phyloP scores from a whole-genome alignment of 1,140 invertebrate species.

The Euura saliciscinereae region DNA sequence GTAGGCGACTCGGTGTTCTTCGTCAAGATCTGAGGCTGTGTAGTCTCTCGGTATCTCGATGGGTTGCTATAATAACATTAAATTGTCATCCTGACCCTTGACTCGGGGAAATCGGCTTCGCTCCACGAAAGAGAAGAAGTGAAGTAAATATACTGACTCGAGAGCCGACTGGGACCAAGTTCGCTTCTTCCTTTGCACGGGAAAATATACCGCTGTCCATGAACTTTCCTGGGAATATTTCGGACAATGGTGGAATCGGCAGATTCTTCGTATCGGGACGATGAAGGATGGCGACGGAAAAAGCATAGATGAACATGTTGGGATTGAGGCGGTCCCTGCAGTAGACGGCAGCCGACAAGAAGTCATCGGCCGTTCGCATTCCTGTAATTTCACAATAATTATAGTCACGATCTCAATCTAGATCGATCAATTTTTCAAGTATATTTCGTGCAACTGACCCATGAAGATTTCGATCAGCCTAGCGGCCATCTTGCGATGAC shows the following conservation, averaged over 20 bases:
- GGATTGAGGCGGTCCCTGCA: constrained; percentile 77
- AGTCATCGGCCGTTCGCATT: constrained; percentile 73
- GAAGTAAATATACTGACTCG: constrained; percentile 58
- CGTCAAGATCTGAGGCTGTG: constrained; percentile 74
- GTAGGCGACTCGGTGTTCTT: constrained; percentile 73
- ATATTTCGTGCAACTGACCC: constrained; percentile 50
- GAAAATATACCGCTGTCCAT: constrained; percentile 74
- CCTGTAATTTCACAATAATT: constrained; percentile 48
- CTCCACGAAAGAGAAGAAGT: not conserved
- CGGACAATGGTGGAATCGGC: constrained; percentile 71
- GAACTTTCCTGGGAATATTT: constrained; percentile 80
- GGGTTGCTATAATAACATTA: constrained; percentile 56
- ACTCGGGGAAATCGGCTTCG: not conserved
- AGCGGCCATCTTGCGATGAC: constrained; percentile 71
- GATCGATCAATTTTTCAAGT: not conserved
- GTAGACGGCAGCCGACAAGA: constrained; percentile 72
- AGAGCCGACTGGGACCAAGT: constrained; percentile 66
- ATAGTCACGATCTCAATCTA: too few species aligned
- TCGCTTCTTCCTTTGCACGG: constrained; percentile 70
- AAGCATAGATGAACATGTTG: constrained; percentile 78
- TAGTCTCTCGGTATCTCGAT: constrained; percentile 75
- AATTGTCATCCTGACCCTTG: not conserved
- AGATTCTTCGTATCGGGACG: constrained; percentile 75
- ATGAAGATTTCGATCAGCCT: constrained; percentile 77
- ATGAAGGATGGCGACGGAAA: constrained; percentile 77